Percentiles rank a stretch among this genome's conserved stretches.
Conservation (phyloP, 2,888 invertebrate genomes). For the Rugalucina vietnamica region DNA sequence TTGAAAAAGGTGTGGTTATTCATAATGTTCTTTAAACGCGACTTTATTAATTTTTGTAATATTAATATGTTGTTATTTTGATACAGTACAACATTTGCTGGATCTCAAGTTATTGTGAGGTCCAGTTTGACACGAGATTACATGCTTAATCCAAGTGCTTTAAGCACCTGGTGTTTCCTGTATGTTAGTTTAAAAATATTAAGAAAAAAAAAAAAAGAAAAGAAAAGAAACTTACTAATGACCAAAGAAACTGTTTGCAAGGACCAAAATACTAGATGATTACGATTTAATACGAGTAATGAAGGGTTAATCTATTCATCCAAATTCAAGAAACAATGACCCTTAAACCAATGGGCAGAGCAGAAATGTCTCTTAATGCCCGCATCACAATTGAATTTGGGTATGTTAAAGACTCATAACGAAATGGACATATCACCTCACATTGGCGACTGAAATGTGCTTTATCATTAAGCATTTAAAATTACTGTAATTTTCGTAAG, state of each 20-base stretch:
- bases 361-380: too few species aligned
- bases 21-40: neutral
- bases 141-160: too few species aligned
- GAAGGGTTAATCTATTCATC: too few species aligned
- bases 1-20: neutral
- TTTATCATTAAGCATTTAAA: slow-evolving; percentile 34
- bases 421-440: neutral
- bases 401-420: too few species aligned
- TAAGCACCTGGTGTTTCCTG: neutral
- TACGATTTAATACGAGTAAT: too few species aligned
- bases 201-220: neutral
- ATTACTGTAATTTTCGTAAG: slow-evolving; percentile 57
- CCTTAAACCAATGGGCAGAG: too few species aligned
- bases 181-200: neutral
- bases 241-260: too few species aligned
- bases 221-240: too few species aligned
- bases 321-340: too few species aligned
- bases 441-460: slow-evolving; percentile 1
- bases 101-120: neutral
- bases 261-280: too few species aligned
- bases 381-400: too few species aligned
- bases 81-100: neutral
- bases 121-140: neutral
- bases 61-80: neutral
- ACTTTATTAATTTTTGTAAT: neutral